Percentiles rank a stretch among this genome's conserved stretches.
phyloP scores from a whole-genome alignment of 2,888 invertebrate species.

The Leucoma salicis region DNA sequence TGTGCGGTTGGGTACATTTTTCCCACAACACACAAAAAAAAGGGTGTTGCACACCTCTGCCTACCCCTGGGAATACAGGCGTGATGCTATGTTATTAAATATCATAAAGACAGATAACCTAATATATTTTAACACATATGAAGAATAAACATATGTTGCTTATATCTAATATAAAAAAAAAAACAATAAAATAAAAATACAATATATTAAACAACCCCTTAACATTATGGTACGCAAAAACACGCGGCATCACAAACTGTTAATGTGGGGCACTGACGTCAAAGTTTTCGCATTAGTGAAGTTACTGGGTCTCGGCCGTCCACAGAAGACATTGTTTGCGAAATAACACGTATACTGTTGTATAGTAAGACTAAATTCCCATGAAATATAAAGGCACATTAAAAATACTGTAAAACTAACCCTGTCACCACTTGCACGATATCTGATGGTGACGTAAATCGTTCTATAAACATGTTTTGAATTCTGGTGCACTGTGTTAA shows the following conservation, averaged over 20 bases:
- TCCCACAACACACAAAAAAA: no score
- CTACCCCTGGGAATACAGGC: no score
- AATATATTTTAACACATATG: no score
- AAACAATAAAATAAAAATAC: no score
- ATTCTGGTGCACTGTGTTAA: conserved; percentile 13
- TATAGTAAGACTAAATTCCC: conserved; percentile 43
- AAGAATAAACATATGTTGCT: no score
- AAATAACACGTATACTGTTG: conserved; percentile 35
- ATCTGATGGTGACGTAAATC: conserved; percentile 41
- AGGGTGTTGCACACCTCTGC: no score
- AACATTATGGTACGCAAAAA: conserved; percentile 23
- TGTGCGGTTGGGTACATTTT: no score
- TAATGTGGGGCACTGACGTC: conserved; percentile 65
- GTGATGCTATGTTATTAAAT: no score
- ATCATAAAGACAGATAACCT: no score
- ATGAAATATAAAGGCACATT: conserved; percentile 42
- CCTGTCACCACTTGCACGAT: conserved; percentile 38
- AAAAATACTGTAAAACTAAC: conserved; percentile 52
- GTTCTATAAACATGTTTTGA: conserved; percentile 13
- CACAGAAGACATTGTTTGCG: conserved; percentile 30
- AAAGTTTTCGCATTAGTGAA: conserved; percentile 70
- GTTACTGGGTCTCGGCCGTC: conserved; percentile 71
- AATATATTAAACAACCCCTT: conserved; percentile 21
- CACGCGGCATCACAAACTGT: conserved; percentile 29
- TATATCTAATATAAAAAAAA: no score